Evolutionary conservation across 2,797 vertebrate species (phyloP), one percentile per base, ranked within the genome.

Genomic region (Dallia pectoralis): DNA sequence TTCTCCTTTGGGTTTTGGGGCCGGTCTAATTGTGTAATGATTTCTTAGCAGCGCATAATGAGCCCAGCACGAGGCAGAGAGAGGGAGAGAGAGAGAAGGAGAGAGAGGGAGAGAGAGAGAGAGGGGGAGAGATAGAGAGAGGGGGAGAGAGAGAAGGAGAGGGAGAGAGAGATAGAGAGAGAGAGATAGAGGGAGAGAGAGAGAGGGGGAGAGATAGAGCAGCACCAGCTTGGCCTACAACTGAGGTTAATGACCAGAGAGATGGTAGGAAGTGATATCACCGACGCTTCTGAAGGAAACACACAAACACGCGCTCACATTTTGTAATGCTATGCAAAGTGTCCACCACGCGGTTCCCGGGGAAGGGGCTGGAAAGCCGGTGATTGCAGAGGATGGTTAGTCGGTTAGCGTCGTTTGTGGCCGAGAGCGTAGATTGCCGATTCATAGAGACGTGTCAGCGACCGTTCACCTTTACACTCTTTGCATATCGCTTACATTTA

Each of bases 231-330:
- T 88, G 90, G 84, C 89, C 89, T 89, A 89, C 83, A 91, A 90
- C 72, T 87, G 88, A 91, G 87, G 88, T 86, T 86, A 90, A 84
- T 85, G 72, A 84, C 81, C 84, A 87, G 77, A 78, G 90, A 78
- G 90, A 93, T 90, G 84, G 75, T 79, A 89, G 87, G 87, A 86
- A 53, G 83, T 82, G 92, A 90, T 91, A 92, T 90, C 61, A 68
- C 19, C 11, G 51, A 76, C 81, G 69, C 73, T 73, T 78, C 79
- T 78, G 78, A 77, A 79, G 84, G 61, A 62, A 29, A 62, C 61
- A 62, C 59, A 62, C 61, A 62, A 11, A 82, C 61, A 62, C 51
- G n/a, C 51, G n/a, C n/a, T n/a, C 25, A 62, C 61, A 29, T 62
- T 30, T 29, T 5, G 6, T 62, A 62, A 62, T 62, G 14, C 15